Evolutionary conservation across 2,797 vertebrate genomes (phyloP), one percentile per base, ranked within the genome.

Genomic region (Enteromius treurensis): DNA sequence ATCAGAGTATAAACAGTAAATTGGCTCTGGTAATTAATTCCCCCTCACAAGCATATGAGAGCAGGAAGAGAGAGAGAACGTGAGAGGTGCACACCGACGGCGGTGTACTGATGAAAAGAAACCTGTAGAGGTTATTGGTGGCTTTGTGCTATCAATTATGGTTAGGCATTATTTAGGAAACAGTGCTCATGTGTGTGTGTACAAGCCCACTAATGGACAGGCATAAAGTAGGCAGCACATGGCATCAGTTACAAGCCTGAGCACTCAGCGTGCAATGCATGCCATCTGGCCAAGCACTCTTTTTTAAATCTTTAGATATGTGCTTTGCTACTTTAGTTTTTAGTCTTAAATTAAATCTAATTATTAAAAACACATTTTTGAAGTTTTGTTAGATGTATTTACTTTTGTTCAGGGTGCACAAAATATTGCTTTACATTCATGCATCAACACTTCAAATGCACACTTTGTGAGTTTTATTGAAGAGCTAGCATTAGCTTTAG

Each of bases 1-100:
- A 99, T 99, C 97, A 96, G 95, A 96, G 96, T 97, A 97, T 98
- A 97, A 97, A 97, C 95, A 97, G 95, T 96, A 98, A 98, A 98
- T 99, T 97, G 97, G 96, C 95, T 96, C 95, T 95, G 96, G 97
- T 98, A 99, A 99, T 98, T 97, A 98, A 98, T 98, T 97, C 96
- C 95, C 93, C 94, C 93, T 95, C 95, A 96, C 93, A 93, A 95
- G 95, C 96, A 94, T 96, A 96, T 95, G 93, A 91, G 93, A 92
- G 91, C 87, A 80, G 87, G 88, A 86, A 90, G 77, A 71, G 82
- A 73, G 85, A 80, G 67, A 40, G 84, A 88, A 65, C 74, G 49
- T 74, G 81, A 82, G 79, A 74, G 84, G 84, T 85, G 88, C 85
- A 85, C 86, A 89, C 89, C 83, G 87, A 82, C 78, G 81, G 79